phyloP scores from a whole-genome alignment of 2,113 vertebrate species.

The Barnardius zonarius region DNA sequence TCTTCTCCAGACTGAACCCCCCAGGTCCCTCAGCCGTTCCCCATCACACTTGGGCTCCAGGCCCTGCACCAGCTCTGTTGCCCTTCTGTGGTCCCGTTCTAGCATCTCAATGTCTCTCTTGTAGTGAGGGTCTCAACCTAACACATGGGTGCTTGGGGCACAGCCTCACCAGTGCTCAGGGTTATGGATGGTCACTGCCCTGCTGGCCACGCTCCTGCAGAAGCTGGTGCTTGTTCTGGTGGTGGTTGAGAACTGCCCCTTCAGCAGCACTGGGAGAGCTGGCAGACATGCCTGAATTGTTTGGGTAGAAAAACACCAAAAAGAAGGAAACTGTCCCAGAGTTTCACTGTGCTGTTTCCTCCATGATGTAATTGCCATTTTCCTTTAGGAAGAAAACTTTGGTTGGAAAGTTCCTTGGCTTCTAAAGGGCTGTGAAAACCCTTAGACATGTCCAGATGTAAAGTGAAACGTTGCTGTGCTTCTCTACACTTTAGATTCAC shows the following conservation, averaged over 20 bases:
- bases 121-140: neutral
- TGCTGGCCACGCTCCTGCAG: neutral
- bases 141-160: neutral
- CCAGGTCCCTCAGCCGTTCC: neutral
- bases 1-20: neutral
- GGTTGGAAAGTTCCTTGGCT: neutral
- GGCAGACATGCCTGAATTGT: neutral
- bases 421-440: neutral
- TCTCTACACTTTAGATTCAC: neutral
- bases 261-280: neutral
- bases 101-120: neutral
- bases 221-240: neutral
- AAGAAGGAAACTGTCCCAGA: neutral
- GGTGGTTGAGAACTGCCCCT: neutral
- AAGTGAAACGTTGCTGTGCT: neutral
- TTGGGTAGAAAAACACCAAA: neutral
- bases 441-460: neutral
- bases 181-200: neutral
- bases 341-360: neutral
- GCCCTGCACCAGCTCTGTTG: neutral
- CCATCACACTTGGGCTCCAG: neutral
- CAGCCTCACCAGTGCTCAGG: neutral
- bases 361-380: neutral
- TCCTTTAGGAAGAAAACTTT: neutral
- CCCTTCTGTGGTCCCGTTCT: neutral